These are phyloP conservation scores for Neotoxoptera formosana DNA, from an alignment of 1,140 invertebrate genomes.

Conservation along the genomic window DNA sequence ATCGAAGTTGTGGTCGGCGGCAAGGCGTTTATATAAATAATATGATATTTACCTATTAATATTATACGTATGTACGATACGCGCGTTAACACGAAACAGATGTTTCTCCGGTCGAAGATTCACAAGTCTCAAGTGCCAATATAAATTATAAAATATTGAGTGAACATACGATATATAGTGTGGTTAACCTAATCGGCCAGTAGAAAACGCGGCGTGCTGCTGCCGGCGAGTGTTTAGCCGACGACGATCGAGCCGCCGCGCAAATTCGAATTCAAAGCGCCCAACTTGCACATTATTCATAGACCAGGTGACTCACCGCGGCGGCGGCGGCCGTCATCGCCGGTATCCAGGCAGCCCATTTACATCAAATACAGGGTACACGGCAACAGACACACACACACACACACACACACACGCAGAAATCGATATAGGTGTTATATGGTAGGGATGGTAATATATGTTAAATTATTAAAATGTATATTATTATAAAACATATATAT, in stretches of 20 bases:
- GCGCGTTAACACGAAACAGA: neutral
- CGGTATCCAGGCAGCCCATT: neutral
- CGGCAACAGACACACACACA: neutral
- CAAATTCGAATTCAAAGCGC: neutral
- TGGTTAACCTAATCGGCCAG: neutral
- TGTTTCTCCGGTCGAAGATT: neutral
- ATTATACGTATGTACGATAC: neutral
- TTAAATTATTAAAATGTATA: too few species aligned
- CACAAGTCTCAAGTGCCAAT: neutral
- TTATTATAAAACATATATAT: neutral
- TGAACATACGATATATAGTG: neutral
- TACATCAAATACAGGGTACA: neutral
- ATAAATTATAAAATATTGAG: neutral
- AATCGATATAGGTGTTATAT: neutral
- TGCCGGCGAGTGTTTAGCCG: neutral
- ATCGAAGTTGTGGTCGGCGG: neutral
- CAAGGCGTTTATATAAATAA: neutral
- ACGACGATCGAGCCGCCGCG: neutral
- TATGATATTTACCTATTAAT: neutral
- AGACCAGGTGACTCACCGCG: slow-evolving; percentile 25
- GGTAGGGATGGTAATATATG: too few species aligned
- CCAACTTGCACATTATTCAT: neutral
- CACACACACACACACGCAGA: neutral
- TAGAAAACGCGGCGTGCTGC: neutral
- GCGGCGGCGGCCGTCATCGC: neutral